Conservation (phyloP, 2,888 invertebrate genomes). For the Conus canariensis region DNA sequence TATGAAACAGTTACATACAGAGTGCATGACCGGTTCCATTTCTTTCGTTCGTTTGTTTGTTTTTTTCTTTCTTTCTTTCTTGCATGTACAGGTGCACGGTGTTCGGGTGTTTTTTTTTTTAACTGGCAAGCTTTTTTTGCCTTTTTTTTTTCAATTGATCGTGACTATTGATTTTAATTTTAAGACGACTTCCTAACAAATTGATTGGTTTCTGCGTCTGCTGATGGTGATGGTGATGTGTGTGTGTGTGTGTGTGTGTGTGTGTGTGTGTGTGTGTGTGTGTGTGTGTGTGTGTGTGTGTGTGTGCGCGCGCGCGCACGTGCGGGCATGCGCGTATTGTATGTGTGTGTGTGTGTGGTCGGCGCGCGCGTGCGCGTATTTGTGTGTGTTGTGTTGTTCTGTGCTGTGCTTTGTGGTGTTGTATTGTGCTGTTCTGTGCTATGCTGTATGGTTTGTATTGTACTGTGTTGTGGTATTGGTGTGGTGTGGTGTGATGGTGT, state of each 20-base stretch:
- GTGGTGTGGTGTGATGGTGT: too few species aligned
- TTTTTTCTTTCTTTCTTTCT: neutral
- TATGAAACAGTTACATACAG: too few species aligned
- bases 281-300: constrained; percentile 12
- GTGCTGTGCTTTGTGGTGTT: too few species aligned
- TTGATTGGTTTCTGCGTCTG: neutral
- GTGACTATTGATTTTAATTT: neutral
- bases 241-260: neutral
- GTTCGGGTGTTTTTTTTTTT: too few species aligned
- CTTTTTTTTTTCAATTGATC: neutral
- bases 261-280: constrained; percentile 25
- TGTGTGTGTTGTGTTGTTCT: too few species aligned
- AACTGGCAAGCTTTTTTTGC: neutral
- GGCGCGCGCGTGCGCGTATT: too few species aligned
- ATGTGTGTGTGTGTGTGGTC: too few species aligned
- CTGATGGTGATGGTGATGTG: neutral
- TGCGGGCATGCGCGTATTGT: too few species aligned
- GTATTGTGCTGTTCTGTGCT: too few species aligned
- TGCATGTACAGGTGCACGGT: neutral
- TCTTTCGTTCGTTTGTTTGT: neutral
- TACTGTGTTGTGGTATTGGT: too few species aligned
- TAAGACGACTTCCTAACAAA: neutral
- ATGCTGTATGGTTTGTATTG: too few species aligned
- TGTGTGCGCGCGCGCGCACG: too few species aligned
- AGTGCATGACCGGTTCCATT: neutral